Conservation (phyloP, 2,797 vertebrate genomes). For the Myripristis murdjan region DNA sequence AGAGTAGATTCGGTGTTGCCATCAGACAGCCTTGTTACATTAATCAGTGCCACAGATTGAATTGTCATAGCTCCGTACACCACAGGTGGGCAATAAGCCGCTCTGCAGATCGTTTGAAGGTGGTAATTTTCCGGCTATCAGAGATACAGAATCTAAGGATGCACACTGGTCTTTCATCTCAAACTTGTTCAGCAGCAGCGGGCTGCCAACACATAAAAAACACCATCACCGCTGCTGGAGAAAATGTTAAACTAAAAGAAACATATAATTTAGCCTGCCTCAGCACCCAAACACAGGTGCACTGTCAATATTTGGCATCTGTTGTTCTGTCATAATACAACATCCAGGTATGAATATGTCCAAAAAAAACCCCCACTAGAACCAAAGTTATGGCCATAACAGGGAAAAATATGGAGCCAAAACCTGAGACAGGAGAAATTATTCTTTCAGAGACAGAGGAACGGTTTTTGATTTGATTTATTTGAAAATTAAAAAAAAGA, state of each 20-base stretch:
- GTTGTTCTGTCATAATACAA: background rate
- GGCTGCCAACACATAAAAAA: conserved; percentile 4
- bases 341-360: background rate
- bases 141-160: conserved; percentile 8
- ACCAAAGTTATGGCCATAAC: background rate
- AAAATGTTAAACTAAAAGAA: conserved; percentile 13
- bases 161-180: conserved; percentile 10
- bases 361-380: conserved; percentile 13
- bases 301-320: background rate
- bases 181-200: conserved; percentile 21
- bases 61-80: background rate
- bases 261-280: conserved; percentile 2
- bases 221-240: conserved; percentile 5
- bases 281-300: background rate
- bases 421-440: too few species aligned
- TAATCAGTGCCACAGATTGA: conserved; percentile 5
- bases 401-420: background rate
- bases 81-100: background rate
- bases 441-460: background rate
- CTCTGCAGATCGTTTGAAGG: background rate
- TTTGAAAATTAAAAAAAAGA: too few species aligned
- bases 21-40: background rate
- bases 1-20: too few species aligned
- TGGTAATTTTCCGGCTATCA: conserved; percentile 10
- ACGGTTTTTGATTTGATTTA: background rate